Evolutionary conservation across 1,140 invertebrate species (phyloP).

Genomic region (Drosophila carrolli): DNA sequence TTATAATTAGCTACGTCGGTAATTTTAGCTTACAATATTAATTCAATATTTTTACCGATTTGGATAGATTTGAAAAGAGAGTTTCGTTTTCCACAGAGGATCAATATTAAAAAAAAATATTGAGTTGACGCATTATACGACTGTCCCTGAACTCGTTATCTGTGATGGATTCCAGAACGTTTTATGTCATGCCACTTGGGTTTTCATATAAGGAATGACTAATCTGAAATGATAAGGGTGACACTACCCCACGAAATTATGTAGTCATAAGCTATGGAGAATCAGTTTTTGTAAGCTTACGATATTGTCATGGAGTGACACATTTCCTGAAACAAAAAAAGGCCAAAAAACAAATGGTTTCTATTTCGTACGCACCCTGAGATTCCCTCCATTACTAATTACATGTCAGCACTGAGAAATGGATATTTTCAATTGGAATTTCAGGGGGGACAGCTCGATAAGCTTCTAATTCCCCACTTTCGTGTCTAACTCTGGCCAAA

Average conservation of each 20-base stretch:
- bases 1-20: no score
- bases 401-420: conserved; percentile 50
- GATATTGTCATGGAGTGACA: conserved; percentile 17
- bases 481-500: conserved; percentile 24
- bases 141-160: conserved; percentile 2
- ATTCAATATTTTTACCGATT: no score
- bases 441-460: conserved; percentile 46
- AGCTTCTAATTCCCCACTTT: conserved; percentile 16
- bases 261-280: conserved; percentile 22
- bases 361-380: conserved; percentile 13
- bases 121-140: neutral
- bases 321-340: conserved; percentile 4
- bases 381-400: conserved; percentile 54
- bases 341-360: conserved; percentile 22
- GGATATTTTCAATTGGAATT: conserved; percentile 57
- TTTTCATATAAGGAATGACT: conserved; percentile 8
- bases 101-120: neutral
- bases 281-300: conserved; percentile 4
- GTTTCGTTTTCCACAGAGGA: no score
- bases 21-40: no score
- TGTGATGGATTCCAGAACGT: neutral
- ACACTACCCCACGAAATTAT: neutral
- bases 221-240: conserved; percentile 13
- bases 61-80: no score
- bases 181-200: conserved; percentile 1